phyloP scores from a whole-genome alignment of 2,113 vertebrate species.

The Cheirogaleus medius region DNA sequence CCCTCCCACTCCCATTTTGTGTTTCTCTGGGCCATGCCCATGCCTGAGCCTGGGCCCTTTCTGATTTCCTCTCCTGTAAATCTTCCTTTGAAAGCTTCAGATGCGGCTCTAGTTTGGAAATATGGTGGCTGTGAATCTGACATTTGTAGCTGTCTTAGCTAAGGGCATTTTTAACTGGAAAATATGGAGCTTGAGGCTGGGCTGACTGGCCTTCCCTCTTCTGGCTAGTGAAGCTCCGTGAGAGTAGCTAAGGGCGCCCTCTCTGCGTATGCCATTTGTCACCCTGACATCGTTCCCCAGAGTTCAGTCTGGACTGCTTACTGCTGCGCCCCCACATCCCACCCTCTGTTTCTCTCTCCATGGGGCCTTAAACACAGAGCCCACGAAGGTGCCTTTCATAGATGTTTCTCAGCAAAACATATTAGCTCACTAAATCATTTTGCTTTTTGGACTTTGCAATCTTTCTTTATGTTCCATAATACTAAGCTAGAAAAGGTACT shows the following conservation, averaged over 20 bases:
- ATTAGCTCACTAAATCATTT: neutral
- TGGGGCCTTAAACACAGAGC: neutral
- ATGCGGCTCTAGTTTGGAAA: neutral
- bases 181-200: neutral
- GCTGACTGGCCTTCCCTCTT: neutral
- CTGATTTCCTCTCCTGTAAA: neutral
- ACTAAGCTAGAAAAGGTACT: neutral
- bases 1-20: neutral
- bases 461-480: neutral
- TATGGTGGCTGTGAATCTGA: slow-evolving; percentile 12
- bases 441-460: neutral
- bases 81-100: neutral
- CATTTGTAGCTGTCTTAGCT: neutral
- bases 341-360: neutral
- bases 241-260: neutral
- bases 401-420: neutral
- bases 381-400: neutral
- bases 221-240: neutral
- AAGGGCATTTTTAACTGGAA: slow-evolving; percentile 12
- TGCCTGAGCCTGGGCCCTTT: neutral
- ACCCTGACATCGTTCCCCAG: neutral
- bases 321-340: neutral
- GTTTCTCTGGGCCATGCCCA: neutral
- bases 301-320: neutral
- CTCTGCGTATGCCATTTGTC: neutral